Conservation (phyloP, 2,113 vertebrate species). For the Eidolon helvum region DNA sequence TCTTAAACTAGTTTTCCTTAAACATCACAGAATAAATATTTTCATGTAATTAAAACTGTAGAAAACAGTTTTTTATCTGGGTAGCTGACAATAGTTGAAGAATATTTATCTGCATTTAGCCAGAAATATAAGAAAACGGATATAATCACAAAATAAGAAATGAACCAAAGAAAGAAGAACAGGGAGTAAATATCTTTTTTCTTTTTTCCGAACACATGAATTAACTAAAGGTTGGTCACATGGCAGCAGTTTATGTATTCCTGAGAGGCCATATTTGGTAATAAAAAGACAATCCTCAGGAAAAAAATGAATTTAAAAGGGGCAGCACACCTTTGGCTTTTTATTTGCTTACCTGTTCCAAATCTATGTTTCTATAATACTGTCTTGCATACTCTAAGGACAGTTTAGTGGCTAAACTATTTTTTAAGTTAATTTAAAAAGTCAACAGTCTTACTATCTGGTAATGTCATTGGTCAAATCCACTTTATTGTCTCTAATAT, state of each 20-base stretch:
- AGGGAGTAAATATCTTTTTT: background rate
- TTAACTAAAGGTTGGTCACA: background rate
- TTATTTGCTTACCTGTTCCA: background rate
- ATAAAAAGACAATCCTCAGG: background rate
- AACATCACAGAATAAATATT: background rate
- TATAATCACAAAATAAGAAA: background rate
- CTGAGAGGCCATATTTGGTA: background rate
- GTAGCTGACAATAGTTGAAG: background rate
- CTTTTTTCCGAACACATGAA: background rate
- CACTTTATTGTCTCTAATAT: background rate
- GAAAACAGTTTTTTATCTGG: background rate
- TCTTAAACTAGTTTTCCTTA: background rate
- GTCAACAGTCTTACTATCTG: background rate
- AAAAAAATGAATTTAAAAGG: background rate
- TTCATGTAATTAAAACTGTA: background rate
- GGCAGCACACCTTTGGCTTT: background rate
- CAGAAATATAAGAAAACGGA: background rate
- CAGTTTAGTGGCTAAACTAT: background rate
- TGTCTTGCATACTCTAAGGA: background rate
- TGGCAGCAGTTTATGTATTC: background rate
- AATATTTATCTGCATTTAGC: background rate
- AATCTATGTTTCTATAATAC: background rate
- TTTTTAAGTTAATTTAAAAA: conserved; percentile 6
- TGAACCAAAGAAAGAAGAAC: background rate
- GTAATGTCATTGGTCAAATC: background rate